These are phyloP conservation scores for Bombus superbus DNA, from an alignment of 1,140 invertebrate genomes.

Conservation along the genomic window DNA sequence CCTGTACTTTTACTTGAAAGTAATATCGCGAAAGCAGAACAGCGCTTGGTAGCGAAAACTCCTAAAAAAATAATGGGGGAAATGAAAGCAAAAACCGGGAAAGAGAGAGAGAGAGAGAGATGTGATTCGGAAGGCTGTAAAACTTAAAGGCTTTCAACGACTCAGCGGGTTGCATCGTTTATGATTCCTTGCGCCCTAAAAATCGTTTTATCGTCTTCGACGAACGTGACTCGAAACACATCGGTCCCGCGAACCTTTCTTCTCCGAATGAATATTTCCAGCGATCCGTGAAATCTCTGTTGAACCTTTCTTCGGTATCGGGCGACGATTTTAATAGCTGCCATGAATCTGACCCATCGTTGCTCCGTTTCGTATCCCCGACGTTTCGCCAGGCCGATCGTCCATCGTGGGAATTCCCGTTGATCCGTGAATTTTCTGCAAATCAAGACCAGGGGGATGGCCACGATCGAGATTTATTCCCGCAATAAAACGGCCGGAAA, in stretches of 20 bases:
- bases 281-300: slow-evolving; percentile 40
- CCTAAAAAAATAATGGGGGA: background rate
- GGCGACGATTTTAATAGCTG: slow-evolving; percentile 14
- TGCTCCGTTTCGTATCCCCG: background rate
- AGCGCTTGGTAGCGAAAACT: background rate
- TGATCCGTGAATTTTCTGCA: slow-evolving; percentile 58
- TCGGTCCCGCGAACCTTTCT: background rate
- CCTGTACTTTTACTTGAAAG: no score
- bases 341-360: slow-evolving; percentile 11
- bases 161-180: background rate
- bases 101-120: background rate
- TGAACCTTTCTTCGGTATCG: background rate
- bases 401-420: slow-evolving; percentile 54
- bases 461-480: slow-evolving; percentile 52
- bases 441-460: slow-evolving; percentile 47
- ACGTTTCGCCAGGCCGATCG: background rate
- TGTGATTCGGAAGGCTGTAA: background rate
- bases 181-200: slow-evolving; percentile 9
- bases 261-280: slow-evolving; percentile 30
- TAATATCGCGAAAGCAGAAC: background rate
- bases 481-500: slow-evolving; percentile 41
- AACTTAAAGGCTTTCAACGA: slow-evolving; percentile 17
- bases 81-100: background rate
- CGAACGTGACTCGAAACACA: background rate
- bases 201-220: slow-evolving; percentile 20